Evolutionary conservation across 2,797 vertebrate genomes (phyloP), one percentile per base, ranked within the genome.

Genomic region (Sebastes ruberrimus): DNA sequence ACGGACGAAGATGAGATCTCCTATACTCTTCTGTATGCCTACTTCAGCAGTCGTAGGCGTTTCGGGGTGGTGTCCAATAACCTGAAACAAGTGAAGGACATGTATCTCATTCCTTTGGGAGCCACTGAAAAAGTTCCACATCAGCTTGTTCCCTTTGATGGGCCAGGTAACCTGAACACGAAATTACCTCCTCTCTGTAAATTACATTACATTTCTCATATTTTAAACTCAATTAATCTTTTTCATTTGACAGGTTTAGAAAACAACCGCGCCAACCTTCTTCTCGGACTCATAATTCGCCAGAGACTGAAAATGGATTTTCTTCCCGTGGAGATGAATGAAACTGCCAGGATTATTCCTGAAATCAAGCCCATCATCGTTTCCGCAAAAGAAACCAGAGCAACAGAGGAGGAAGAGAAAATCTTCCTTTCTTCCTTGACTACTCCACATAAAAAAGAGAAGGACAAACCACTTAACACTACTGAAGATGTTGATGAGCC

Each of bases 1-100:
- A 99, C 98, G 2, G 99, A 99, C 89, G 99, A 99, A 93, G 99
- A 99, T 88, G 98, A 99, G 89, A 99, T 99, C 90, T 98, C 98
- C 49, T 99, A 99, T 10, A 97, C 98, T 0, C 94, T 99, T 77
- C 87, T 99, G 56, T 99, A 97, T 10, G 98, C 99, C 4, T 99
- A 99, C 94, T 99, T 99, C 94, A 99, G 97, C 93, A 99, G 99
- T 88, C 97, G 99, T 46, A 98, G 95, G 82, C 97, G 99, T 86
- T 99, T 99, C 0, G 99, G 99, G 30, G 99, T 99, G 33, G 98
- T 98, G 0, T 99, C 99, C 77, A 99, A 99, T 94, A 99, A 99
- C 84, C 96, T 96, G 92, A 99, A 98, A 93, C 97, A 97, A 93
- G 98, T 99, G 89, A 99, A 99, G 94, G 99, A 99, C 94, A 97